phyloP scores from a whole-genome alignment of 1,140 invertebrate genomes.

The Spodoptera frugiperda region DNA sequence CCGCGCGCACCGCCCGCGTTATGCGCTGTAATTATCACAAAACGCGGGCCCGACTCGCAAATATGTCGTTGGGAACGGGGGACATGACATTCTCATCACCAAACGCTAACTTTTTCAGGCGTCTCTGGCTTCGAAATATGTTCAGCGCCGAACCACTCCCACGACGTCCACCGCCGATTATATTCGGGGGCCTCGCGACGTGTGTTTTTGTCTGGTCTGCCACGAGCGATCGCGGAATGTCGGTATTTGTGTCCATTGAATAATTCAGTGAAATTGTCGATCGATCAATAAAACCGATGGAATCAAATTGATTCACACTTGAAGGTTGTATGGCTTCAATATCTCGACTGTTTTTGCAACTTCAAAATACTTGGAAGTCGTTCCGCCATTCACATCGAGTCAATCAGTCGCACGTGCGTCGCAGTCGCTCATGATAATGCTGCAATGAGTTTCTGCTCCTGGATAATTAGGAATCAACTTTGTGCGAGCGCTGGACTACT shows the following conservation, averaged over 20 bases:
- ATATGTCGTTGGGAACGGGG: slow-evolving; percentile 83
- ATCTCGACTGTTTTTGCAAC: slow-evolving; percentile 75
- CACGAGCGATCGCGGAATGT: slow-evolving; percentile 75
- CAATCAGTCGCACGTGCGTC: slow-evolving; percentile 75
- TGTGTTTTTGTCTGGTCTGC: slow-evolving; percentile 68
- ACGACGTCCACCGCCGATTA: slow-evolving; percentile 69
- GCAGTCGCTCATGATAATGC: slow-evolving; percentile 67
- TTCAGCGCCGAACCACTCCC: slow-evolving; percentile 69
- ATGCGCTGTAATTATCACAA: slow-evolving; percentile 84
- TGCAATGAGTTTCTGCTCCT: slow-evolving; percentile 66
- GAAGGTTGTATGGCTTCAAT: slow-evolving; percentile 76
- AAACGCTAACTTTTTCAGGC: slow-evolving; percentile 75
- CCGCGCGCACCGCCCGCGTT: slow-evolving; percentile 77
- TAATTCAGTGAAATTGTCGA: slow-evolving; percentile 83
- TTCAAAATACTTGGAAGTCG: slow-evolving; percentile 78
- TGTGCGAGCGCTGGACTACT: slow-evolving; percentile 49
- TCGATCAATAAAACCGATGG: slow-evolving; percentile 85
- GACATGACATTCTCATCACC: slow-evolving; percentile 86
- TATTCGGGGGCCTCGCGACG: slow-evolving; percentile 64
- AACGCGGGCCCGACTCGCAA: slow-evolving; percentile 81
- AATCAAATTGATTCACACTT: slow-evolving; percentile 85
- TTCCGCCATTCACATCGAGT: slow-evolving; percentile 73
- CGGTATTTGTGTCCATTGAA: slow-evolving; percentile 82
- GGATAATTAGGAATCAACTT: slow-evolving; percentile 69
- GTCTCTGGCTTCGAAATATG: slow-evolving; percentile 71